Base-by-base conservation (phyloP, 1,140 invertebrate species). In the Whitmania pigra region DNA sequence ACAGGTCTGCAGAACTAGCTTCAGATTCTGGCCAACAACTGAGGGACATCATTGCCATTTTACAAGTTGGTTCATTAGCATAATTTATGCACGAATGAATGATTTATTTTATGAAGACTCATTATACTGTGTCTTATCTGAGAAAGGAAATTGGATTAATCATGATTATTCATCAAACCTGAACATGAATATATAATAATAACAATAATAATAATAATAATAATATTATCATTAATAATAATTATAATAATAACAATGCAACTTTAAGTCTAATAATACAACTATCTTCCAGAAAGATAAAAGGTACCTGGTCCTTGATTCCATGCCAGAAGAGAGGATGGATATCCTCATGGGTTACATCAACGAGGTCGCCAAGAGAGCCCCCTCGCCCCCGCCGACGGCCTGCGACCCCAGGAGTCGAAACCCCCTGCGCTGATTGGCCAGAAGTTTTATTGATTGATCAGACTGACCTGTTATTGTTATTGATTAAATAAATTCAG, bases 321-420 rank as follows among this genome's bases (percentile, higher is more conserved):
- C 91, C 78, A 88, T 93, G 73, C 86, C 89, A 0, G 88, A 94
- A 13, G 94, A 98, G 79, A 85, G 95, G 54, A 88, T 88, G 73
- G 88, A 90, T 75, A 87, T 97, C 71, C 83, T 99, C 6, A 86
- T 90, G 79, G 85, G 88, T 55, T 97, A 97, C 84, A 86, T 99
- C 72, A 93, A 97, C 78, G 93, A 97, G 81, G 82, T 99, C 75
- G 92, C 94, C 73, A 88, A 91, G 78, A 88, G 92, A 80, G 95
- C 95, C 25, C 92, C 93, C 0, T 95, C 95, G 11, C 94, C 95
- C 40, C 95, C 95, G 22, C 94, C 94, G n/a, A 99, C 96, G 31
- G 93, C 93, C 55, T 92, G 91, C 31, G 94, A 97, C 83, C 92
- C 93, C 57, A 63, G 57, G 29, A 22, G 22, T 63, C 57, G 57